Base-by-base conservation (phyloP, 1,140 invertebrate genomes). In the Drosophila sproati region DNA sequence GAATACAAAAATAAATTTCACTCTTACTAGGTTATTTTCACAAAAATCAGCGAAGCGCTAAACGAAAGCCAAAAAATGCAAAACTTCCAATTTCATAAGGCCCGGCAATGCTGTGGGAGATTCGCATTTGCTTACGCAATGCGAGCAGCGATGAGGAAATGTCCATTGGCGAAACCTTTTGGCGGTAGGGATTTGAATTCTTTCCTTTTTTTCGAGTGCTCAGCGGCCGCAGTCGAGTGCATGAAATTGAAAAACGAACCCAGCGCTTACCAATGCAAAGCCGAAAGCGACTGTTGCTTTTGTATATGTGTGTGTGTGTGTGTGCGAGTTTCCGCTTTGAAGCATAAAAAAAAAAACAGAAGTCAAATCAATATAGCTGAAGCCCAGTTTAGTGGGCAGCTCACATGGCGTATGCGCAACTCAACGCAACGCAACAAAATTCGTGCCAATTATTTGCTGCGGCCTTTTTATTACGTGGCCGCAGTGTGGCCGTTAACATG, bases 391-490 rank as follows among this genome's bases (percentile, higher is more conserved):
- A 43, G 54, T 20, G 51, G 29, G n/a, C 37, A 34, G 50, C 35
- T 54, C 61, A 66, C 50, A 66, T 47, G 45, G 32, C 34, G 35
- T 57, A 57, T 57, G 34, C 32, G 34, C 43, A 57, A 43, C 32
- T 7, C 20, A 35, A 43, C 32, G 12, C 20, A 35, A 3, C 72
- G 52, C 57, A 69, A 61, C 62, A 54, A 64, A 66, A 57, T 57
- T 29, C 10, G 41, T 61, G 80, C 80, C 80, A 82, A 82, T 82
- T 82, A 82, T 82, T 72, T 75, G 75, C 32, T 66, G 80, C 52
- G 51, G 48, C 62, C 80, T 48, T 82, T 82, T 78, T 78, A 82
- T 75, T 75, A 78, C 80, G 76, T 78, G 62, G 80, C 66, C 73
- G 62, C 78, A 68, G 64, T 77, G 68, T 75, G 80, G 77, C 57